A percentile compares a stretch with the other conserved stretches of the same genome.
Conservation (phyloP, 2,797 vertebrate species). For the Paedocypris micromegethes region DNA sequence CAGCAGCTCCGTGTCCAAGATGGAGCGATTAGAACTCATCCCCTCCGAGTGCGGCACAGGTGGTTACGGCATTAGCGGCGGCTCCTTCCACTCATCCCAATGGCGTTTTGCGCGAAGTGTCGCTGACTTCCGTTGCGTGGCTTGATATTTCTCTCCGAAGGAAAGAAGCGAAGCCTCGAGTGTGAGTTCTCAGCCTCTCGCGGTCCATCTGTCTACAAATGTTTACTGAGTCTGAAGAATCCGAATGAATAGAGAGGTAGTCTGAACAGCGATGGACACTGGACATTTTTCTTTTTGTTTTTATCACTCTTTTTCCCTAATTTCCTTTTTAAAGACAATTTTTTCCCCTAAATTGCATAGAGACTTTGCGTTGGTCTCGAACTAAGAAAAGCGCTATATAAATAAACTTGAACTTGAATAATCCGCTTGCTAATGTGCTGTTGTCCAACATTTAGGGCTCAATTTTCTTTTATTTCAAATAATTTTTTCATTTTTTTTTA, state of each 20-base stretch:
- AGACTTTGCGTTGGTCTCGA: too few relatives aligned
- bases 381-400: too few relatives aligned
- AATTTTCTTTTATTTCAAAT: too few relatives aligned
- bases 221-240: constrained; percentile 6
- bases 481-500: too few relatives aligned
- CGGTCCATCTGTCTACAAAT: constrained; percentile 19
- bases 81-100: not conserved
- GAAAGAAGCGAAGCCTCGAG: constrained; percentile 8
- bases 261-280: too few relatives aligned
- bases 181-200: constrained; percentile 26
- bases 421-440: too few relatives aligned
- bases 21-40: constrained; percentile 9
- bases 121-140: not conserved
- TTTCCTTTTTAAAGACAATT: too few relatives aligned
- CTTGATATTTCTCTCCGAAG: constrained; percentile 25
- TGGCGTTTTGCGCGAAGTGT: too few relatives aligned
- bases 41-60: constrained; percentile 18
- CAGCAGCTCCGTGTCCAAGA: constrained; percentile 2
- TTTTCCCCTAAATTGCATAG: too few relatives aligned
- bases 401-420: too few relatives aligned
- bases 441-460: too few relatives aligned
- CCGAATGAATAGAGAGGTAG: not conserved
- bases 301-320: not conserved
- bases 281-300: not conserved
- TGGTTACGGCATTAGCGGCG: constrained; percentile 8